A percentile compares a stretch with the other conserved stretches of the same genome.
Conservation (phyloP, 2,888 invertebrate genomes). For the Mactromeris polynyma region DNA sequence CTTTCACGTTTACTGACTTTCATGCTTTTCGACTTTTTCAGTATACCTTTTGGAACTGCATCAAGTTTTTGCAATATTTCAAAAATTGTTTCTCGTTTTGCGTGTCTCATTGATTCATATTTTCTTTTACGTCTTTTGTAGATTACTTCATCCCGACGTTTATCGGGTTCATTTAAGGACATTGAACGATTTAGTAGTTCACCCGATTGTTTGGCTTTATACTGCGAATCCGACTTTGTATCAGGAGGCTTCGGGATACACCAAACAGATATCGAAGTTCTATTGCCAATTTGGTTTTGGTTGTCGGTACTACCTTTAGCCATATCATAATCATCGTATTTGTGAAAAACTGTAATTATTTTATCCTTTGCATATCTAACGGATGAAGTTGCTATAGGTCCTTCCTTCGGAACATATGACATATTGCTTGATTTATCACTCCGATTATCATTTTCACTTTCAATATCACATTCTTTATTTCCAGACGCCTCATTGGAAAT, state of each 20-base stretch:
- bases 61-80: conserved; percentile 30
- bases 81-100: conserved; percentile 36
- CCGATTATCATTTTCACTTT: background rate
- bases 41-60: conserved; percentile 34
- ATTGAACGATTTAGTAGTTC: conserved; percentile 19
- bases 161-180: conserved; percentile 32
- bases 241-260: background rate
- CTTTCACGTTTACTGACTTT: background rate
- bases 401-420: conserved; percentile 15
- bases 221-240: background rate
- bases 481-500: background rate
- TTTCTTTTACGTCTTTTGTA: conserved; percentile 35
- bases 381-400: conserved; percentile 36
- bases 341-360: background rate
- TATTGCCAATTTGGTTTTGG: background rate
- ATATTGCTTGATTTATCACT: background rate
- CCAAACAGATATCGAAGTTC: background rate
- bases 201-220: background rate
- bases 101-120: conserved; percentile 40
- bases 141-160: background rate
- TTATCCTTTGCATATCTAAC: background rate
- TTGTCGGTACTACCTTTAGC: background rate
- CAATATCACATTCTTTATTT: background rate
- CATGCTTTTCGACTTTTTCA: conserved; percentile 41
- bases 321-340: background rate